Base-by-base conservation (phyloP, 2,888 invertebrate species). In the Tridacna gigas region DNA sequence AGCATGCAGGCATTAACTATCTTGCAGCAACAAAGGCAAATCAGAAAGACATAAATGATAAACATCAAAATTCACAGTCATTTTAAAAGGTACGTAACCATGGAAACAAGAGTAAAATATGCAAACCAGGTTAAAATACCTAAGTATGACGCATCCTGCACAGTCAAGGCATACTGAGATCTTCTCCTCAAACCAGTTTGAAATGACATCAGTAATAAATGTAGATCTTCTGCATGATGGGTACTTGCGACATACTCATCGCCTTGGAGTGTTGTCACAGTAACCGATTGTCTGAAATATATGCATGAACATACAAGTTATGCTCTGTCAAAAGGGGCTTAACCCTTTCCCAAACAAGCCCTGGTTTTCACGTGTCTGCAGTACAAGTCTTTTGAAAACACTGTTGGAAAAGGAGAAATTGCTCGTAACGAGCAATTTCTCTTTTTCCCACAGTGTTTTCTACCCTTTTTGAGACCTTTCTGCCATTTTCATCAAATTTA, bases 181-280 rank as follows among this genome's bases (percentile, higher is more conserved):
- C 89, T 82, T 28, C 86, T 81, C 60, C 88, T 85, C 4, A 92
- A 86, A 12, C 91, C 91, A n/a, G 91, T 86, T 48, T 91, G 80
- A 79, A 91, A 91, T 61, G 82, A 85, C 45, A 89, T 86, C 74
- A 93, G 80, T 73, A 91, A 74, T n/a, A 78, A 37, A 77, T 79
- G 90, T 56, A 93, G 86, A 60, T 92, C 93, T 0, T 93, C 93
- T 0, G 90, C 81, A 69, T 92, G 91, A 13, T 84, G 79, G 0
- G 92, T 90, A 26, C 82, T 87, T 45, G 91, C 80, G 15, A 83
- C 76, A 82, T 90, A 90, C n/a, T 91, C 91, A 13, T 92, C 92
- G 18, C 89, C 90, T 47, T 90, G 90, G 2, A 92, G 79, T 9
- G 91, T 89, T 4, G 88, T 82, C 61, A 93, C 79, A 0, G 88